Percentiles rank a stretch among this genome's conserved stretches.
Evolutionary conservation across 2,797 vertebrate species (phyloP).

Genomic region (Spheniscus humboldti): DNA sequence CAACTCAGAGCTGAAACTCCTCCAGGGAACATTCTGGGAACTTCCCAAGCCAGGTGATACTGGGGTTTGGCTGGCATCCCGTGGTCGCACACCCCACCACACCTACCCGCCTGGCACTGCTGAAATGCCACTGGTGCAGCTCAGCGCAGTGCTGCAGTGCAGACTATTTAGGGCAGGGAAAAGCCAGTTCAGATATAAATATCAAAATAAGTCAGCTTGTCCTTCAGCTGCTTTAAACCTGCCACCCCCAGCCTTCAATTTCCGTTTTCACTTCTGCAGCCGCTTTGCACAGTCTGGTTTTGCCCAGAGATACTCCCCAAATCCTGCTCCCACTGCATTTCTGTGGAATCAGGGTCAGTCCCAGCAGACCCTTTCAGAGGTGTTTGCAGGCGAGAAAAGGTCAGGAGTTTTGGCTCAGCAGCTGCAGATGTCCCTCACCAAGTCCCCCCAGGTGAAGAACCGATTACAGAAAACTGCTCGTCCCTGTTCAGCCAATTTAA

Average conservation of each 20-base stretch:
- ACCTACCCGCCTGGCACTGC: background rate
- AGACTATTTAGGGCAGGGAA: background rate
- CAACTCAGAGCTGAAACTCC: background rate
- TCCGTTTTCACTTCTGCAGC: background rate
- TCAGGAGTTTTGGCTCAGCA: background rate
- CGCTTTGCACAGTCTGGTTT: background rate
- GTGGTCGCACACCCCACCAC: rapidly evolving
- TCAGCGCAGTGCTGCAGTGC: background rate
- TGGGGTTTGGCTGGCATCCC: background rate
- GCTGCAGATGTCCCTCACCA: background rate
- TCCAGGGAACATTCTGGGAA: background rate
- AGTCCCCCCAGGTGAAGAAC: background rate
- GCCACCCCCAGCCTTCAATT: background rate
- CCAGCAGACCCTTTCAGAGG: background rate
- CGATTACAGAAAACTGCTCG: background rate
- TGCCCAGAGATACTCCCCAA: background rate
- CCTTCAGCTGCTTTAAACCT: background rate
- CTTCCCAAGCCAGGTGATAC: background rate
- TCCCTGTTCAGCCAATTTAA: background rate
- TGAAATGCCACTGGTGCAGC: background rate
- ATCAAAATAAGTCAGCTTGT: background rate
- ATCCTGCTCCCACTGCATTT: background rate
- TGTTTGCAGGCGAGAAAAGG: background rate
- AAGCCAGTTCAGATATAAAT: background rate
- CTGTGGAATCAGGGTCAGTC: background rate